These are phyloP conservation scores for Pachyramphus minor DNA, from an alignment of 2,113 vertebrate species.

Conservation along the genomic window DNA sequence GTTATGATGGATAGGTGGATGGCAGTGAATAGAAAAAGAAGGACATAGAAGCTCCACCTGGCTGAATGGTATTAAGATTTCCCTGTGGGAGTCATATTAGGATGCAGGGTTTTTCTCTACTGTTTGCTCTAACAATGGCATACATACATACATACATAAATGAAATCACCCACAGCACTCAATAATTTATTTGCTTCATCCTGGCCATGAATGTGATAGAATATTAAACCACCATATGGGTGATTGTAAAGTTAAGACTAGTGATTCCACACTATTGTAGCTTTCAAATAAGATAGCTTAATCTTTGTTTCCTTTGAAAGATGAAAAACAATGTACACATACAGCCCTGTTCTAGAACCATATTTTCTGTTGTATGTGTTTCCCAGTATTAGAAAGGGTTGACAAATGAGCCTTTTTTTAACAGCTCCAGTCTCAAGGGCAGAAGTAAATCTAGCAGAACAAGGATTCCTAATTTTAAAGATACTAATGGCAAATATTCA, in stretches of 20 bases:
- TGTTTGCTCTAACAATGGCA: slow-evolving; percentile 29
- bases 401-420: background rate
- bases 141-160: background rate
- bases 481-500: slow-evolving; percentile 29
- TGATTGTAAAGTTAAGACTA: background rate
- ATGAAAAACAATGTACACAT: background rate
- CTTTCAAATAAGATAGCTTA: background rate
- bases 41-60: background rate
- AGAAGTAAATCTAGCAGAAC: slow-evolving; percentile 20
- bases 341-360: background rate
- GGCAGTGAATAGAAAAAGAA: background rate
- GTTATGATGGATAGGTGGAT: background rate
- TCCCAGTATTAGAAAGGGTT: background rate
- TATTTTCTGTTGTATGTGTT: background rate
- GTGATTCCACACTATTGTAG: background rate
- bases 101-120: slow-evolving; percentile 6
- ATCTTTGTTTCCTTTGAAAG: background rate
- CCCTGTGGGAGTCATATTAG: background rate
- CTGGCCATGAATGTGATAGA: background rate
- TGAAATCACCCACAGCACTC: slow-evolving; percentile 2
- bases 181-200: slow-evolving; percentile 49
- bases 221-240: background rate
- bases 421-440: background rate
- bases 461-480: slow-evolving; percentile 27
- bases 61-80: background rate